These are phyloP conservation scores for Caenorhabditis sinica DNA, from an alignment of 2,888 invertebrate species.

Conservation along the genomic window DNA sequence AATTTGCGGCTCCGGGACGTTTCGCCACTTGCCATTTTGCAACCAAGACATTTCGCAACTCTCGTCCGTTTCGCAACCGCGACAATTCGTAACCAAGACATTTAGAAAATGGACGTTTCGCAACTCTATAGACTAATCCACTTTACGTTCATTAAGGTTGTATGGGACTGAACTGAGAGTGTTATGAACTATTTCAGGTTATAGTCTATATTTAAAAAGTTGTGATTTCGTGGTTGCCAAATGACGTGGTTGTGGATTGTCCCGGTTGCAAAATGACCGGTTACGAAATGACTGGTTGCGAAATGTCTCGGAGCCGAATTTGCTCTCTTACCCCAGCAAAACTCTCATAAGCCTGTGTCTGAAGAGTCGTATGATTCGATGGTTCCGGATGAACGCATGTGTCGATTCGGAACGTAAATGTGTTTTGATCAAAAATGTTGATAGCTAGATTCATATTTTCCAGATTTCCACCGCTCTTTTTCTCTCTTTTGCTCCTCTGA, in stretches of 20 bases:
- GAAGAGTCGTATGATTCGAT: conserved; percentile 19
- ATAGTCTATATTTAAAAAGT: too few species aligned
- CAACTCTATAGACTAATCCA: too few species aligned
- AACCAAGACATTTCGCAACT: too few species aligned
- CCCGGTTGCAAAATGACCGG: not conserved
- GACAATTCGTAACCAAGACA: too few species aligned
- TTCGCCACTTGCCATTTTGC: too few species aligned
- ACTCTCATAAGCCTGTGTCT: conserved; percentile 39
- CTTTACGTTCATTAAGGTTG: too few species aligned
- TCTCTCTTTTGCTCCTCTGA: conserved; percentile 14
- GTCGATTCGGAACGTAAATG: conserved; percentile 44
- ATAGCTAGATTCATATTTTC: conserved; percentile 1
- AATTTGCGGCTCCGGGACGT: too few species aligned
- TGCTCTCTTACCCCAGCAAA: conserved; percentile 32
- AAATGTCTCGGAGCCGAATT: not conserved
- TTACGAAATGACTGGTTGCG: not conserved
- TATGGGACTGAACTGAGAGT: too few species aligned
- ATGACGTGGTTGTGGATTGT: not conserved
- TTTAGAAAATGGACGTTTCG: too few species aligned
- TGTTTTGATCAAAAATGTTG: conserved; percentile 44
- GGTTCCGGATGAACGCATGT: conserved; percentile 29
- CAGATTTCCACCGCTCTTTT: not conserved
- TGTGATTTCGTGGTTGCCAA: too few species aligned
- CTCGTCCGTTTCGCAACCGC: too few species aligned
- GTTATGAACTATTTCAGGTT: too few species aligned